Evolutionary conservation across 2,797 vertebrate genomes (phyloP).

Genomic region (Paratrypauchen microcephalus): DNA sequence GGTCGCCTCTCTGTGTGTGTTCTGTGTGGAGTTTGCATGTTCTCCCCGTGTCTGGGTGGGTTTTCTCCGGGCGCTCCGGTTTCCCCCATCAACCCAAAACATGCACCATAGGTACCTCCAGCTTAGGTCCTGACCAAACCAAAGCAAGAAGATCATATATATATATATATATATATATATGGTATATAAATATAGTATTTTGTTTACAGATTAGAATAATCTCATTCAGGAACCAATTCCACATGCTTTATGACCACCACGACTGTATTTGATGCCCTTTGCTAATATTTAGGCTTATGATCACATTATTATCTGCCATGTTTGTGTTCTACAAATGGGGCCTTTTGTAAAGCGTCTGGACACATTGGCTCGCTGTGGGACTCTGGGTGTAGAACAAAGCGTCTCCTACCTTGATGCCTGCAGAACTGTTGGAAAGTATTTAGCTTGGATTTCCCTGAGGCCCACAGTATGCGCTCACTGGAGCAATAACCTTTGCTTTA

Average conservation of each 20-base stretch:
- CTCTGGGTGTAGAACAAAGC: slow-evolving; percentile 47
- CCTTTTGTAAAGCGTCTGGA: slow-evolving; percentile 36
- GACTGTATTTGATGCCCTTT: neutral
- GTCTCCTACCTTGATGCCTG: slow-evolving; percentile 59
- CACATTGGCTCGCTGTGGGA: slow-evolving; percentile 38
- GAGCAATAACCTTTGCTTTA: slow-evolving; percentile 74
- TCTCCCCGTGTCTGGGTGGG: too few relatives aligned
- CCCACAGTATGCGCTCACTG: slow-evolving; percentile 63
- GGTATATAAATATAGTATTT: neutral
- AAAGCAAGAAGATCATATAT: too few relatives aligned
- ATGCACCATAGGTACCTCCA: too few relatives aligned
- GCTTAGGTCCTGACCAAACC: too few relatives aligned
- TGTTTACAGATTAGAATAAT: neutral
- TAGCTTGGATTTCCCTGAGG: slow-evolving; percentile 71
- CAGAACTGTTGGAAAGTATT: slow-evolving; percentile 68
- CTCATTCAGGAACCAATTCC: neutral
- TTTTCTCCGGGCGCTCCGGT: too few relatives aligned
- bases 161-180: too few relatives aligned
- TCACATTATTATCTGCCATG: slow-evolving; percentile 31
- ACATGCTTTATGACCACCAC: neutral
- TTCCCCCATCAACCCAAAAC: too few relatives aligned
- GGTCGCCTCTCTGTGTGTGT: too few relatives aligned
- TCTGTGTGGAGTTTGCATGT: too few relatives aligned
- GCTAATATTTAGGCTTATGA: slow-evolving; percentile 1
- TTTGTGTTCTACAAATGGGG: slow-evolving; percentile 22